Conservation (phyloP, 2,888 invertebrate genomes). For the Mythimna lalbum region DNA sequence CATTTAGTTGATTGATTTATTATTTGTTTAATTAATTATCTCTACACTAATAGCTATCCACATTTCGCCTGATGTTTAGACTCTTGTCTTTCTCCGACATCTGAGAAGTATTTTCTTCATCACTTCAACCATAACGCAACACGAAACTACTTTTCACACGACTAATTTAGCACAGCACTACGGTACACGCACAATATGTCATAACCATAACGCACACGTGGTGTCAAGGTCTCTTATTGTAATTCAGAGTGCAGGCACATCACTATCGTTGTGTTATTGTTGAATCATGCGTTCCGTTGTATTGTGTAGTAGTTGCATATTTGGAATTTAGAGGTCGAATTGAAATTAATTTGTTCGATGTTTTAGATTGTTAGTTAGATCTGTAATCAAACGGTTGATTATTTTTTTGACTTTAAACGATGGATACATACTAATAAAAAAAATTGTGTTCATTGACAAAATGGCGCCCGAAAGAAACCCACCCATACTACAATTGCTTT, state of each 20-base stretch:
- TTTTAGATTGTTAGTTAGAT: slow-evolving; percentile 6
- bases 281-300: slow-evolving; percentile 43
- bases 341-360: neutral
- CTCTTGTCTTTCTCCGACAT: neutral
- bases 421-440: no score
- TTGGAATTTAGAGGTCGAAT: slow-evolving; percentile 36
- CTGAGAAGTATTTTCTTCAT: neutral
- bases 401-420: no score
- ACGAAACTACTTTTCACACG: slow-evolving; percentile 6
- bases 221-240: slow-evolving; percentile 61
- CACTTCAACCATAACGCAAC: slow-evolving; percentile 15
- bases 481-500: no score
- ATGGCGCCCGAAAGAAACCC: neutral
- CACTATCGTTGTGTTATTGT: slow-evolving; percentile 49
- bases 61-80: neutral
- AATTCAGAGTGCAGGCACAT: slow-evolving; percentile 43
- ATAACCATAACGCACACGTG: slow-evolving; percentile 46
- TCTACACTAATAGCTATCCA: neutral
- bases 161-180: slow-evolving; percentile 23
- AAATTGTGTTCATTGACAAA: neutral
- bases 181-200: slow-evolving; percentile 41
- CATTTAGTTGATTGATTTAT: no score
- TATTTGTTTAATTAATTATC: no score
- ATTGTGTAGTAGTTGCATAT: slow-evolving; percentile 22
- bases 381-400: neutral